Evolutionary conservation across 2,888 invertebrate genomes (phyloP).

Genomic region (Glaucopsyche alexis): DNA sequence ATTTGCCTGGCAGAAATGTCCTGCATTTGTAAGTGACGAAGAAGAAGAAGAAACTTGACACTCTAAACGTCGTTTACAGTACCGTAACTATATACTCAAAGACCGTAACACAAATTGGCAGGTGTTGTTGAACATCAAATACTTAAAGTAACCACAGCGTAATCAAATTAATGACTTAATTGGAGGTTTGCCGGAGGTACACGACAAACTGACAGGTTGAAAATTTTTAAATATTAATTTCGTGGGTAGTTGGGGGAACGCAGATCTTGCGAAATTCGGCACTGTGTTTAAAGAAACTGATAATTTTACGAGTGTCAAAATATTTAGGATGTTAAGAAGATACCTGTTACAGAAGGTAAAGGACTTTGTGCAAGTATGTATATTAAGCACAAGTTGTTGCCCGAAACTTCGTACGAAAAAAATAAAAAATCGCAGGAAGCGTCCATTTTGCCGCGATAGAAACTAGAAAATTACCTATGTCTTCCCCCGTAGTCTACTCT

Average conservation of each 20-base stretch:
- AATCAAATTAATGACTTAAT: slow-evolving; percentile 27
- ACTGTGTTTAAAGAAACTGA: background rate
- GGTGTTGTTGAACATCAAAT: slow-evolving; percentile 27
- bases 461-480: no score
- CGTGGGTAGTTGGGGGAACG: background rate
- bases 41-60: background rate
- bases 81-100: no score
- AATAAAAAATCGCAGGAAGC: no score
- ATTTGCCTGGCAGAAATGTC: background rate
- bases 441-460: no score
- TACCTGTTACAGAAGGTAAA: no score
- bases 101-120: slow-evolving; percentile 24
- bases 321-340: background rate
- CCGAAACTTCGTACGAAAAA: no score
- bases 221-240: slow-evolving; percentile 11
- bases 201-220: slow-evolving; percentile 11
- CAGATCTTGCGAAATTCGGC: background rate
- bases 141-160: slow-evolving; percentile 17
- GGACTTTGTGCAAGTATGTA: no score
- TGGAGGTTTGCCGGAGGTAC: slow-evolving; percentile 17
- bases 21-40: background rate
- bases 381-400: no score
- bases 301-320: background rate
- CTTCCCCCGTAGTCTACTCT: no score
- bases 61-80: slow-evolving; percentile 1